phyloP scores from a whole-genome alignment of 2,888 invertebrate genomes.

The Rhynchonema sp. region DNA sequence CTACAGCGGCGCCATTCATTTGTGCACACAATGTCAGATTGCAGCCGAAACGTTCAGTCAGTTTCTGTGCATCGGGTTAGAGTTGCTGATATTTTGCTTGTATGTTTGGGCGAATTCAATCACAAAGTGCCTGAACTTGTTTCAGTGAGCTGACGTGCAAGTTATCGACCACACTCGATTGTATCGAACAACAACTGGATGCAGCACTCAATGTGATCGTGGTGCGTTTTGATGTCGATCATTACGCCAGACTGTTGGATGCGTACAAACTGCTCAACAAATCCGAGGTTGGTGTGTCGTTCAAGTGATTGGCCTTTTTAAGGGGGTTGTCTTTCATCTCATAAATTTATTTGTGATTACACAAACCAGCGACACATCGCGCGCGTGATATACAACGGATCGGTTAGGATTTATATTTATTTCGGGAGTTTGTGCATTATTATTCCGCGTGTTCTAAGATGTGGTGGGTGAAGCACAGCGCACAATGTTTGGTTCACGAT shows the following conservation, averaged over 20 bases:
- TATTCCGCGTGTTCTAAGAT: no score
- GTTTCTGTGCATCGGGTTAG: constrained; percentile 55
- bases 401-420: no score
- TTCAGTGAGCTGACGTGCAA: neutral
- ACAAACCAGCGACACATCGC: neutral
- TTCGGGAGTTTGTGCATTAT: no score
- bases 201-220: neutral
- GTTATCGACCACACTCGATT: neutral
- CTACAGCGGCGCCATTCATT: constrained; percentile 69
- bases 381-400: no score
- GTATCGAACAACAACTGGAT: neutral
- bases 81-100: no score
- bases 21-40: constrained; percentile 65
- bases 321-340: no score
- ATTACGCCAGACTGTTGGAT: neutral
- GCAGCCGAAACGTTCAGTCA: constrained; percentile 64
- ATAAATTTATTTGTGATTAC: neutral
- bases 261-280: neutral
- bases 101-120: no score
- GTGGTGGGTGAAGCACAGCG: no score
- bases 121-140: neutral
- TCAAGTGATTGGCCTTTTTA: neutral
- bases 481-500: no score
- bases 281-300: neutral
- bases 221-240: neutral